Percentiles rank a stretch among this genome's conserved stretches.
Evolutionary conservation across 2,797 vertebrate genomes (phyloP).

Genomic region (Anabacerthia variegaticeps): DNA sequence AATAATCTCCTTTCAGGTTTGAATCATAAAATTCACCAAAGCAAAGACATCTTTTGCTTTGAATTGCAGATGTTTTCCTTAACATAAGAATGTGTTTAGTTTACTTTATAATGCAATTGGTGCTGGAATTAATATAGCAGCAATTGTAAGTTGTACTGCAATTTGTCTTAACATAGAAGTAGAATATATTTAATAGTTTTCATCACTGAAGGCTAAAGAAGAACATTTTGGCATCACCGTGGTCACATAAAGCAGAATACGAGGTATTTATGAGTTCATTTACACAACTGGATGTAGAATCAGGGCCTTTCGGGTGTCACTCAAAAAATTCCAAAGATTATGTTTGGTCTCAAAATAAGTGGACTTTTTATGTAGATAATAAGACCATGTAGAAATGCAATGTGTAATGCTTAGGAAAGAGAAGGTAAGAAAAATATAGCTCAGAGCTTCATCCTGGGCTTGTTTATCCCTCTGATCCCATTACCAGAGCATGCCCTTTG

Average conservation of each 20-base stretch:
- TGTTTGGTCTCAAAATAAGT: background rate
- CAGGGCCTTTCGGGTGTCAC: background rate
- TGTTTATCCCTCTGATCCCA: background rate
- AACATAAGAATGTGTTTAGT: conserved; percentile 34
- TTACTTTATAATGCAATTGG: conserved; percentile 37
- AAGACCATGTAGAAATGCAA: background rate
- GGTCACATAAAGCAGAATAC: conserved; percentile 7
- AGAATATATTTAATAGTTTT: conserved; percentile 11
- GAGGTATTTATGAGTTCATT: background rate
- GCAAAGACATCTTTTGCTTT: conserved; percentile 36
- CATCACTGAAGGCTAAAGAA: background rate
- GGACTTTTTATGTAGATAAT: background rate
- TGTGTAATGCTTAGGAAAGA: background rate
- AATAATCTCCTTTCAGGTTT: background rate
- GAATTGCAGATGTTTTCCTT: conserved; percentile 37
- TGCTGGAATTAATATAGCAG: conserved; percentile 36
- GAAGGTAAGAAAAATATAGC: background rate
- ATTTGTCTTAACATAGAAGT: background rate
- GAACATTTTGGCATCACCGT: background rate
- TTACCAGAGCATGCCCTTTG: fast-evolving
- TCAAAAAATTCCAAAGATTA: background rate
- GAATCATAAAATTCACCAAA: background rate
- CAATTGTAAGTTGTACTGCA: background rate
- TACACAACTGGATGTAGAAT: background rate
- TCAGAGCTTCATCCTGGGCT: background rate